Evolutionary conservation across 1,140 invertebrate genomes (phyloP), one percentile per base, ranked within the genome.

Genomic region (Drosophila bocqueti): DNA sequence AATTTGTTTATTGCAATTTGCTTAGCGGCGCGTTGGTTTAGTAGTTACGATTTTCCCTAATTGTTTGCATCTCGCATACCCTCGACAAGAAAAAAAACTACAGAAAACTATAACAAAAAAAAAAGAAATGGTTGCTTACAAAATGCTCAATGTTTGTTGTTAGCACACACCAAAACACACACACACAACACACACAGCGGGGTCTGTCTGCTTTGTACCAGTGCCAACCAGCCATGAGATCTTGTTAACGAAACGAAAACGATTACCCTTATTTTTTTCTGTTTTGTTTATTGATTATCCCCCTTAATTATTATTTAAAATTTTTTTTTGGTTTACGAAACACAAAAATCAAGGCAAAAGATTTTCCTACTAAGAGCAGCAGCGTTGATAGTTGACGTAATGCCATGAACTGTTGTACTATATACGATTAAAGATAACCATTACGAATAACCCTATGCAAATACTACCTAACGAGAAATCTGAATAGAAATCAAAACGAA

Each of bases 1-100:
- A 89, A 81, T 79, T 84, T 81, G 84, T 90, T 87, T 84, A 79
- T 83, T 84, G 81, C 84, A 89, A 83, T 84, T 79, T 86, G 65
- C 75, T 57, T 72, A 81, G 55, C 71, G 55, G 55, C 71, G 50
- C 78, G 66, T 89, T 89, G 81, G 77, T 81, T 89, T 84, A 75
- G 73, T 84, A 84, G 77, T 81, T 82, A 79, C 46, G 49, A 66
- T 77, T 87, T 52, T 66, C 74, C 77, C 54, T 60, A 76, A 79
- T 55, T 71, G 80, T 83, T 74, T 76, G 49, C 57, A 76, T 69
- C 52, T 66, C 61, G 67, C 52, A 61, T 71, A n/a, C 54, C 50
- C 65, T 71, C 54, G 62, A 78, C 63, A 24, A 24, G 3, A 24
- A 2, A n/a, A 63, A 42, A 59, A 59, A 61, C 47, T 16, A 42